These are phyloP conservation scores for Pycnomerus fuliginosus DNA, from an alignment of 2,888 invertebrate species.

Conservation along the genomic window DNA sequence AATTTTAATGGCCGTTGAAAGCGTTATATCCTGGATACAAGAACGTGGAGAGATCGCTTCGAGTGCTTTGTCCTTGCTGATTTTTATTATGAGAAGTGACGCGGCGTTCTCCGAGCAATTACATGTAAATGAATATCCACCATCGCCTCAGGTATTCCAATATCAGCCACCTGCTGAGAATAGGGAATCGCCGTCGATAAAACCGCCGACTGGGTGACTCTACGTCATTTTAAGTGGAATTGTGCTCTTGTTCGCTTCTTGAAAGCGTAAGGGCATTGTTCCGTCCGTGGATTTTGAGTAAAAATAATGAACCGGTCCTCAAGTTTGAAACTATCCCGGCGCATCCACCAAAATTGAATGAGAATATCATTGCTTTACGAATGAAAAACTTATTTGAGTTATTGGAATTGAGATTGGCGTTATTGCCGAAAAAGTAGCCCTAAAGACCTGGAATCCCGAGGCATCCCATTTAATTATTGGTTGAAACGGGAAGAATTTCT, in stretches of 20 bases:
- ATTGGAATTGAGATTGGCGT: too few species aligned
- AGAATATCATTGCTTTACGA: too few species aligned
- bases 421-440: too few species aligned
- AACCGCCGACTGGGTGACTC: conserved; percentile 11
- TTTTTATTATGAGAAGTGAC: conserved; percentile 31
- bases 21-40: too few species aligned
- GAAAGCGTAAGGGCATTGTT: too few species aligned
- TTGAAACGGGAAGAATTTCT: conserved; percentile 41
- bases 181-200: conserved; percentile 34
- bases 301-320: too few species aligned
- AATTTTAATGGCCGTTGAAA: neutral
- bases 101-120: conserved; percentile 39
- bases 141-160: conserved; percentile 44
- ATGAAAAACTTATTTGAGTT: too few species aligned
- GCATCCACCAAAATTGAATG: too few species aligned
- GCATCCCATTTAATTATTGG: conserved; percentile 35
- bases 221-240: conserved; percentile 10
- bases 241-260: too few species aligned
- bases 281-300: too few species aligned
- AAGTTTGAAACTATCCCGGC: too few species aligned
- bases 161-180: conserved; percentile 42
- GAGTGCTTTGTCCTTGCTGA: conserved; percentile 23
- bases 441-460: too few species aligned
- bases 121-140: conserved; percentile 48
- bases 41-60: conserved; percentile 1